phyloP scores from a whole-genome alignment of 2,113 vertebrate genomes.

The Corythornis vintsioides region DNA sequence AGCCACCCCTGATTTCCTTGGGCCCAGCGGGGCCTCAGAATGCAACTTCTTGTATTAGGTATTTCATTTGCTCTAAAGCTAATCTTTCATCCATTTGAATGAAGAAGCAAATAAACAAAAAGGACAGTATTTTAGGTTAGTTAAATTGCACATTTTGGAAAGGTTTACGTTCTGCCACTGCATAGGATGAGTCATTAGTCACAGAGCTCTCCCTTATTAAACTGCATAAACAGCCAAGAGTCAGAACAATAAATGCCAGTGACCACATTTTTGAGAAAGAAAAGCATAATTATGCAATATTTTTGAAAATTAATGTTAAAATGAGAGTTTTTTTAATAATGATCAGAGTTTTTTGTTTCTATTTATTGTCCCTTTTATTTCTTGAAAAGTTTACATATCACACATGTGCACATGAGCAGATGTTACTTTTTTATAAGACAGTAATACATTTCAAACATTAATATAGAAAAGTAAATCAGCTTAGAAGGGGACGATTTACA shows the following conservation, averaged over 20 bases:
- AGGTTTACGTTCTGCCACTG: background rate
- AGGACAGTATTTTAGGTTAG: background rate
- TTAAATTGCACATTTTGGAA: background rate
- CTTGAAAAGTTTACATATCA: background rate
- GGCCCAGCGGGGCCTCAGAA: background rate
- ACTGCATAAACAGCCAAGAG: background rate
- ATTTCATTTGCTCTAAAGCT: background rate
- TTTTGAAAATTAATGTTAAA: background rate
- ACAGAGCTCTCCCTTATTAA: background rate
- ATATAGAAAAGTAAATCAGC: background rate
- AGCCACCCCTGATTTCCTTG: background rate
- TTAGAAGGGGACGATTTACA: background rate
- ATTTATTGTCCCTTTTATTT: background rate
- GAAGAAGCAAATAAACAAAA: background rate
- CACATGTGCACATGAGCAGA: background rate
- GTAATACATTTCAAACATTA: background rate
- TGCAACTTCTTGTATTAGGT: background rate
- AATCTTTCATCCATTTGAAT: background rate
- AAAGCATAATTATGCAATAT: background rate
- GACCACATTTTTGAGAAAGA: background rate
- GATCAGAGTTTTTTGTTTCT: background rate
- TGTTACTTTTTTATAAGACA: background rate
- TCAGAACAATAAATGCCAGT: background rate
- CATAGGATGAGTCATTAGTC: background rate
- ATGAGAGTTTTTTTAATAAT: background rate